phyloP scores from a whole-genome alignment of 1,140 invertebrate species.

The Lordiphosa collinella region DNA sequence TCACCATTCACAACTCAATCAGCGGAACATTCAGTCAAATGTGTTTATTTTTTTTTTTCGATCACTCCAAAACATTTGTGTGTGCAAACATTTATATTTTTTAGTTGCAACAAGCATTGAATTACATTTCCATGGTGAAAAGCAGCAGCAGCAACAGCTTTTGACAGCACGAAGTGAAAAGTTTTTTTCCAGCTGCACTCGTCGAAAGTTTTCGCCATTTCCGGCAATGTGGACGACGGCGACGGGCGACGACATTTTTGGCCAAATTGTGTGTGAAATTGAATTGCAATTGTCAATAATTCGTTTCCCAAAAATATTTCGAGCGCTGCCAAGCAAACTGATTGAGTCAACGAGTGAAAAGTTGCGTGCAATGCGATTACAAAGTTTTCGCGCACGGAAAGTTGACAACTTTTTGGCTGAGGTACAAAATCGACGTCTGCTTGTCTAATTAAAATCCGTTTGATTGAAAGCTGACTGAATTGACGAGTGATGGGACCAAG shows the following conservation, averaged over 20 bases:
- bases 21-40: slow-evolving; percentile 55
- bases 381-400: slow-evolving; percentile 30
- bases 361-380: slow-evolving; percentile 52
- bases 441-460: slow-evolving; percentile 43
- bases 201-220: slow-evolving; percentile 63
- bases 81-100: slow-evolving; percentile 42
- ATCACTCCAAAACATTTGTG: slow-evolving; percentile 15
- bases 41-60: neutral
- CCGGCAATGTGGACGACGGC: slow-evolving; percentile 23
- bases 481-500: neutral
- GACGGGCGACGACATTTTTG: slow-evolving; percentile 51
- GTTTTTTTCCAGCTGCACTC: slow-evolving; percentile 52
- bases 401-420: slow-evolving; percentile 26
- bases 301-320: slow-evolving; percentile 64
- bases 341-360: slow-evolving; percentile 53
- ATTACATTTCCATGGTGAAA: slow-evolving; percentile 58
- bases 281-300: slow-evolving; percentile 77
- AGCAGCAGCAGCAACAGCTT: slow-evolving; percentile 8
- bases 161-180: slow-evolving; percentile 36
- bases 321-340: slow-evolving; percentile 39
- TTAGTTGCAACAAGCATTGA: slow-evolving; percentile 51
- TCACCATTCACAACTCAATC: slow-evolving; percentile 55
- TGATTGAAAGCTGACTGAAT: slow-evolving; percentile 6
- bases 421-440: slow-evolving; percentile 1
- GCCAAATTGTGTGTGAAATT: slow-evolving; percentile 76